These are phyloP conservation scores for Lacerta agilis DNA, from an alignment of 2,797 vertebrate genomes.

Conservation along the genomic window DNA sequence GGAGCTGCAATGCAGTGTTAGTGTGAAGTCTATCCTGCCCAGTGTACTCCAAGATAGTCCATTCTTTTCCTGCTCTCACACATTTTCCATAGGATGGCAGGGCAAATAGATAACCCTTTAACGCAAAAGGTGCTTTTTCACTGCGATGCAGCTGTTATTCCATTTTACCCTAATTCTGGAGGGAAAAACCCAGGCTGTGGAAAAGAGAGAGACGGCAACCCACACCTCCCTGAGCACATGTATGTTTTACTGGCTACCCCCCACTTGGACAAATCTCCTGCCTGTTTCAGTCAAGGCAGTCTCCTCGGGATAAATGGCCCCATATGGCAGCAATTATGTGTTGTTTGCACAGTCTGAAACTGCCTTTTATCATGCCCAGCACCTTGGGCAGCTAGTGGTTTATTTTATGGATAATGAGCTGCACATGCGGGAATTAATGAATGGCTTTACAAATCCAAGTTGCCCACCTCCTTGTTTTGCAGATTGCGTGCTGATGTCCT, in stretches of 20 bases:
- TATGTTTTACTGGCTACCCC: neutral
- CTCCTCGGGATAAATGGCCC: neutral
- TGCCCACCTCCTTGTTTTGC: fast-evolving
- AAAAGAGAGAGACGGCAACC: neutral
- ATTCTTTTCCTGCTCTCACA: no score
- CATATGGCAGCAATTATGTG: constrained; percentile 22
- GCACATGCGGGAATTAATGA: neutral
- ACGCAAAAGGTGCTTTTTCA: no score
- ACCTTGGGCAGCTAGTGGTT: neutral
- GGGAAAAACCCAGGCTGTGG: neutral
- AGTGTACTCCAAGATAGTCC: no score
- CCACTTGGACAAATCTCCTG: neutral
- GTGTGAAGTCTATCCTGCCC: no score
- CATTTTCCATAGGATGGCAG: no score
- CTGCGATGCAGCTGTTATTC: no score
- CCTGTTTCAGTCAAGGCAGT: neutral
- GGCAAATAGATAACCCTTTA: no score
- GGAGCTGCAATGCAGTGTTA: no score
- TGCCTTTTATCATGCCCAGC: fast-evolving
- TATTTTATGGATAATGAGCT: neutral
- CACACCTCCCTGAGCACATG: neutral
- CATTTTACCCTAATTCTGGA: neutral
- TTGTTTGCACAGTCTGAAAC: fast-evolving
- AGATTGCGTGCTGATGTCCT: neutral
- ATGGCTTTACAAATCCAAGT: neutral